Evolutionary conservation across 2,888 invertebrate species (phyloP).

Genomic region (Lasioglossum marginatum): DNA sequence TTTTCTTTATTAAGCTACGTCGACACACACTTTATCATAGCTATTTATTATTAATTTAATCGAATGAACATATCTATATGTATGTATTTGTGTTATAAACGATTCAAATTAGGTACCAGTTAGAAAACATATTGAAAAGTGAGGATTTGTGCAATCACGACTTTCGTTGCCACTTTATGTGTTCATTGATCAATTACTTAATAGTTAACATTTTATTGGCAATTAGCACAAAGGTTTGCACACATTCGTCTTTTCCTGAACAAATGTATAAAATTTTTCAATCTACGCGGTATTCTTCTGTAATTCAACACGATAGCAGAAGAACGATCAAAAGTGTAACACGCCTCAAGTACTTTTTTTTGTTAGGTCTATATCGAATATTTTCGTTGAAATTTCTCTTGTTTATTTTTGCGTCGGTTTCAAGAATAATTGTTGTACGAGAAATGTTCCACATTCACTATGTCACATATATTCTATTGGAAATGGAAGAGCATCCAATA

Average conservation of each 20-base stretch:
- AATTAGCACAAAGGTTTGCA: conserved; percentile 30
- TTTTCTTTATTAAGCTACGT: conserved; percentile 43
- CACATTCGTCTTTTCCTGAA: conserved; percentile 37
- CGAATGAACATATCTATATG: conserved; percentile 47
- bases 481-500: conserved; percentile 30
- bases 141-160: conserved; percentile 27
- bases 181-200: conserved; percentile 47
- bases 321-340: neutral
- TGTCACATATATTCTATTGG: conserved; percentile 24
- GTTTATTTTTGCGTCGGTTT: neutral
- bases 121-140: conserved; percentile 18
- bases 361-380: conserved; percentile 10
- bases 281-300: neutral
- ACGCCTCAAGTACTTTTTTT: conserved; percentile 13
- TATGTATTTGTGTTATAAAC: conserved; percentile 41
- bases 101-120: conserved; percentile 34
- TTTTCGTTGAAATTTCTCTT: conserved; percentile 3
- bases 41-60: conserved; percentile 71
- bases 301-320: neutral
- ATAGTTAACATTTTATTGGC: conserved; percentile 30
- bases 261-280: conserved; percentile 13
- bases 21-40: conserved; percentile 35
- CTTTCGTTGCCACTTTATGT: conserved; percentile 43
- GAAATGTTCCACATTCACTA: neutral
- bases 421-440: conserved; percentile 2